Base-by-base conservation (phyloP, 2,113 vertebrate genomes). In the Pavo muticus region DNA sequence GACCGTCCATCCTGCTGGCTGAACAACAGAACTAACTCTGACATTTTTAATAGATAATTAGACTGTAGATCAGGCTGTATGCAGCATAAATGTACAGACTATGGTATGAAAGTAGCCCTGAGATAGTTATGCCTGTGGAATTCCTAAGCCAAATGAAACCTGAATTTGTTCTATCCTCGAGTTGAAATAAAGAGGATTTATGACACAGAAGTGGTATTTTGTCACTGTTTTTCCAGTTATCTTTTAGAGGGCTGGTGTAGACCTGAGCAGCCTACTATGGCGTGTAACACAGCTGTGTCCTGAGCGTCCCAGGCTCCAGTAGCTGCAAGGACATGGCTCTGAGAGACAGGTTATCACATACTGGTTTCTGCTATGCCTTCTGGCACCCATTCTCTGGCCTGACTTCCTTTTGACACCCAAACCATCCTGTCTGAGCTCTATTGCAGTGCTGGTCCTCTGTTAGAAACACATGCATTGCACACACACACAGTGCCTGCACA, bases 381-480 rank as follows among this genome's bases (percentile, higher is more conserved):
- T 81, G 42, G 23, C 39, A 29, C n/a, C 27, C 14, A 0, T 8
- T 64, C 10, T 87, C 19, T 74, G 81, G 29, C 20, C 48, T 67
- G 15, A 89, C 37, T 15, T 73, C n/a, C 23, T 85, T 79, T 76
- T n/a, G 76, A 57, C 20, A 79, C 5, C 18, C 56, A 52, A 50
- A 68, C 39, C 40, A 70, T 59, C 75, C 25, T 2, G 0, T 32
- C 44, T 56, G 73, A 13, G 18, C 37, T 14, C 7, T 50, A 63
- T 4, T 1, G 0, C 1, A 2, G 6, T 0, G 0, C 24, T 48
- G 6, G 1, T 32, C 47, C 59, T 48, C 71, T 35, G 45, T 25
- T 23, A 78, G n/a, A 4, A 48, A 32, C 18, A 27, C 0, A 0
- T 14, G 11, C 14, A 19, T 54, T 2, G 0, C 11, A 9, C 10